A percentile compares a stretch with the other conserved stretches of the same genome.
Evolutionary conservation across 2,113 vertebrate genomes (phyloP).

Genomic region (Sporophila hypoxantha): DNA sequence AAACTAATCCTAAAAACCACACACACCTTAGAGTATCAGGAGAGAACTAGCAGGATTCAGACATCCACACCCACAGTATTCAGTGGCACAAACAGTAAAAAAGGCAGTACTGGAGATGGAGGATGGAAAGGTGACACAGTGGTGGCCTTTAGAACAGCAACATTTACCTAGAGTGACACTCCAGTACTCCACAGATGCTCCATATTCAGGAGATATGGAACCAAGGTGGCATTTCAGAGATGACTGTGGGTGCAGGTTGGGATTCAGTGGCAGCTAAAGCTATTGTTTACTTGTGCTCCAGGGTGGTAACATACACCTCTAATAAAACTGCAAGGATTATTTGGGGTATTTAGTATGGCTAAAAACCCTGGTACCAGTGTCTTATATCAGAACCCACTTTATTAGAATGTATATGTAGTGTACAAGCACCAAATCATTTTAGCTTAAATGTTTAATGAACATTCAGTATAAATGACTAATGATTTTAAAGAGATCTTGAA

Average conservation of each 20-base stretch:
- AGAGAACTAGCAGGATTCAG: not conserved
- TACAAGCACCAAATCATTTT: conserved; percentile 53
- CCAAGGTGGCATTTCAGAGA: not conserved
- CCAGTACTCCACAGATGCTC: not conserved
- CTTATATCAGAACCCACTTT: conserved; percentile 64
- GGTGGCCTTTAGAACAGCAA: not conserved
- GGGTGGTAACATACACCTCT: not conserved
- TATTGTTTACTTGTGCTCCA: conserved; percentile 6
- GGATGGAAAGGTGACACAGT: conserved; percentile 4
- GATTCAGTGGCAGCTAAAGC: conserved; percentile 29
- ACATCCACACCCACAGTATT: not conserved
- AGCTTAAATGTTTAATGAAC: not conserved
- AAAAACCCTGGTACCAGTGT: conserved; percentile 54
- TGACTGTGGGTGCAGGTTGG: not conserved
- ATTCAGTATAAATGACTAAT: conserved; percentile 12
- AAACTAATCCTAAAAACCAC: conserved; percentile 6
- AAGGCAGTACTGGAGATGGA: not conserved
- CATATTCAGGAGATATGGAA: not conserved
- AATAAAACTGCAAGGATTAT: not conserved
- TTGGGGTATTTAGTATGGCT: conserved; percentile 30
- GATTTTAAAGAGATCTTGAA: not conserved
- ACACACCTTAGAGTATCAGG: not conserved
- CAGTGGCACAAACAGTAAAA: conserved; percentile 6
- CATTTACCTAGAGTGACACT: not conserved
- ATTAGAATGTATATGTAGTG: conserved; percentile 66